Base-by-base conservation (phyloP, 2,113 vertebrate species). In the rat (Rattus norvegicus) region DNA sequence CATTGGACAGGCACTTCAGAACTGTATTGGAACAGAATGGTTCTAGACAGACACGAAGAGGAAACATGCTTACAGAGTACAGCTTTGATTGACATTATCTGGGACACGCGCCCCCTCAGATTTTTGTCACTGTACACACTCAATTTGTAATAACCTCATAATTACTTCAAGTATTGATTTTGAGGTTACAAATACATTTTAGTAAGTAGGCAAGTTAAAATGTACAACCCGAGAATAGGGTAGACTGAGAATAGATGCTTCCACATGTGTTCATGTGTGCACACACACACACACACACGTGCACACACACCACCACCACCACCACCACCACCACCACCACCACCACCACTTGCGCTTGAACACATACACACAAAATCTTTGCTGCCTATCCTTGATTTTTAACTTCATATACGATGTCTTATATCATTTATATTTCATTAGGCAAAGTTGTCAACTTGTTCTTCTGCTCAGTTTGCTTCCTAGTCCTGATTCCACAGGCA, bases 161-260 rank as follows among this genome's bases (percentile, higher is more conserved):
- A 79, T 73, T 52, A 43, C 63, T 88, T 77, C 8, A 52, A 81
- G 3, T 69, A 88, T 77, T 96, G 77, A 92, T 92, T 83, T 75
- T 47, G 63, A 95, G 30, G 47, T 92, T 95, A 90, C 56, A 90
- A 65, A 61, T 92, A 70, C 63, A 39, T 67, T 93, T 92, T 84
- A 93, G 88, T 63, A 84, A 88, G 56, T 52, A 95, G 49, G 52
- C 19, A 49, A 72, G 36, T 89, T 83, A 49, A 20, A 95, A 93
- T 22, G 43, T 52, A 52, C 39, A 70, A 20, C 79, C 77, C 87
- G 75, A 36, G 36, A 72, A 88, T 67, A 87, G 54, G 28, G 69
- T 63, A 56, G 12, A 63, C n/a, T 59, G 11, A 61, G 26, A 36
- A 22, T 39, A 69, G 54, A 65, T 33, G 70, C 79, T 91, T 81